Base-by-base conservation (phyloP, 2,113 vertebrate species). In the Megalops atlanticus region DNA sequence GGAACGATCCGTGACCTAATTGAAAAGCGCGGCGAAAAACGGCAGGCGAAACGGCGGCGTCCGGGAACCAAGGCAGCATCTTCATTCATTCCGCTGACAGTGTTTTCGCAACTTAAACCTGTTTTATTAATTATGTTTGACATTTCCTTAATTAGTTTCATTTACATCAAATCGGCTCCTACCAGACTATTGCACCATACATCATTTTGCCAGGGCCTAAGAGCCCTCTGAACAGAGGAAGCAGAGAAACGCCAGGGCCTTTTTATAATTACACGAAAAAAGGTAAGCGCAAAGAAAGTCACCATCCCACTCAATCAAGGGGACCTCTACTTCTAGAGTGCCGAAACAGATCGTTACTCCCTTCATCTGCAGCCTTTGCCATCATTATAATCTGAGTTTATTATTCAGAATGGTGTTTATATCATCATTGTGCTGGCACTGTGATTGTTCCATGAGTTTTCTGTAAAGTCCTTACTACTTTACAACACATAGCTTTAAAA, bases 111-210 rank as follows among this genome's bases (percentile, higher is more conserved):
- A 94, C 93, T 95, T 95, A 96, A 96, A 97, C 95, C 95, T 95
- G 94, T 96, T 97, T 96, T 97, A 97, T 96, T 97, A 97, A 97
- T 97, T 97, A 96, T 93, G 95, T 96, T 96, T 96, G 96, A 97
- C 96, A 95, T 96, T 96, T 95, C 94, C 94, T 95, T 97, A 97
- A 97, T 97, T 96, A 96, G 95, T 97, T 97, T 97, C 94, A 97
- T 97, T 97, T 97, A 96, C 95, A 96, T 96, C 97, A 96, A 96
- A 97, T 98, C 96, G 95, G 95, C 94, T 94, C 91, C 93, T 89
- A 95, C 94, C 92, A 95, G 94, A 96, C 90, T 90, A 95, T 93
- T 94, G 93, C 92, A 89, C 94, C 94, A 94, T 96, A 96, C 91
- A 97, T 96, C 96, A 97, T 95, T 92, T 95, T 91, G 86, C 92